A percentile compares a stretch with the other conserved stretches of the same genome.
phyloP scores from a whole-genome alignment of 2,888 invertebrate genomes.

The Pollenia labialis region DNA sequence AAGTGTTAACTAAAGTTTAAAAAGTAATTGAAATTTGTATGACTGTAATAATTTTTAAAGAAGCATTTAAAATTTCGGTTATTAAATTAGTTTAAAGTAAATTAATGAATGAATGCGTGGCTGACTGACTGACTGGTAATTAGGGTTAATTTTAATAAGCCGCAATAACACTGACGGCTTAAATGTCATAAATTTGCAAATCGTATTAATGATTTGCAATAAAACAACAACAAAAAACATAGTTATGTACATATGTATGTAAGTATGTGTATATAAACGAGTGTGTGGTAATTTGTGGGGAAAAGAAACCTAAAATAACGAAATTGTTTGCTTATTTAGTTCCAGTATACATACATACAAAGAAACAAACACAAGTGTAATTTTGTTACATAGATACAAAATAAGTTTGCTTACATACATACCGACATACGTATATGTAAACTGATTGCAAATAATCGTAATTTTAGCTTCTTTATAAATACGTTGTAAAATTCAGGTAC shows the following conservation, averaged over 20 bases:
- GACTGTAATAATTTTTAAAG: not conserved
- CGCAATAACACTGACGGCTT: conserved; percentile 25
- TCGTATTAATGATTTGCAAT: conserved; percentile 29
- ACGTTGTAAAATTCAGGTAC: too few species aligned
- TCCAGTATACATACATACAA: too few species aligned
- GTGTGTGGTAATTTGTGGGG: not conserved
- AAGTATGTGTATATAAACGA: not conserved
- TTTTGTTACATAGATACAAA: too few species aligned
- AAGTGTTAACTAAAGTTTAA: too few species aligned
- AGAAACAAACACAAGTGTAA: not conserved
- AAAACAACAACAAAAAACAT: conserved; percentile 17
- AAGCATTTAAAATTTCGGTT: not conserved
- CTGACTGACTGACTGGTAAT: not conserved
- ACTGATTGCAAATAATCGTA: too few species aligned
- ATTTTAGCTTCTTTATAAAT: too few species aligned
- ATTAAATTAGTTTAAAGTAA: too few species aligned
- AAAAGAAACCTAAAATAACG: not conserved
- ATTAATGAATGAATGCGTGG: too few species aligned
- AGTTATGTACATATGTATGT: not conserved
- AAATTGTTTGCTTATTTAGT: too few species aligned
- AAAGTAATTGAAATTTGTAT: not conserved
- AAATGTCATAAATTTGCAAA: conserved; percentile 39
- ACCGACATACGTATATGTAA: too few species aligned
- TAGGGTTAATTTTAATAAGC: conserved; percentile 35
- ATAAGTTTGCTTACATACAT: not conserved